phyloP scores from a whole-genome alignment of 2,113 vertebrate genomes.

The Hippolais icterina region DNA sequence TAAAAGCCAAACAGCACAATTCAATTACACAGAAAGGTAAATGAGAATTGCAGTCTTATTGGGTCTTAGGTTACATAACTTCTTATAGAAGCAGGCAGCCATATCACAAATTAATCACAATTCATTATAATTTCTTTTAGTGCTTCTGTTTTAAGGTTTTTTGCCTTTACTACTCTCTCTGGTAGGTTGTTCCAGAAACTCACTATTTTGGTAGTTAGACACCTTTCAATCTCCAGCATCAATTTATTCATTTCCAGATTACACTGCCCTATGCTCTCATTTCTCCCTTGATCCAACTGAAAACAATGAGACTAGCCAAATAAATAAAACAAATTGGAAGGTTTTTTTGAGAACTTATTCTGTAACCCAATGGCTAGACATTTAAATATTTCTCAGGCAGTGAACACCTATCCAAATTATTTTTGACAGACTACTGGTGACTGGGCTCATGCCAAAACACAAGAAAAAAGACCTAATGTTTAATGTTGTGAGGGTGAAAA shows the following conservation, averaged over 20 bases:
- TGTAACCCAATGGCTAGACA: neutral
- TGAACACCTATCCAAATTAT: neutral
- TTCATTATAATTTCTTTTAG: neutral
- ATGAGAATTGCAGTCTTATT: neutral
- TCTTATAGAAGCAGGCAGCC: neutral
- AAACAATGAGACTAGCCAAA: neutral
- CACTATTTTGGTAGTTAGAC: neutral
- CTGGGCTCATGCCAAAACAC: neutral
- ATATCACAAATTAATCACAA: neutral
- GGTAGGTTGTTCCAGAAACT: neutral
- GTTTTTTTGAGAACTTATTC: neutral
- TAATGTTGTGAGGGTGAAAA: neutral
- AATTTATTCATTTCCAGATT: neutral
- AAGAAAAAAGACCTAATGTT: neutral
- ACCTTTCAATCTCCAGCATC: neutral
- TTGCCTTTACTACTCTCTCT: neutral
- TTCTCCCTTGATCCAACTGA: neutral
- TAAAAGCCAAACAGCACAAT: neutral
- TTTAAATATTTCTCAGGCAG: neutral
- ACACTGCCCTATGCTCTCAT: neutral
- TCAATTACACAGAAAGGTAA: neutral
- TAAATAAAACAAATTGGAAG: neutral
- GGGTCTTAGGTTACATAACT: neutral
- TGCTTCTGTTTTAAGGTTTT: neutral
- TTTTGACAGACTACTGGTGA: neutral